Evolutionary conservation across 2,113 vertebrate genomes (phyloP), one percentile per base, ranked within the genome.

Genomic region (Hoplias malabaricus): DNA sequence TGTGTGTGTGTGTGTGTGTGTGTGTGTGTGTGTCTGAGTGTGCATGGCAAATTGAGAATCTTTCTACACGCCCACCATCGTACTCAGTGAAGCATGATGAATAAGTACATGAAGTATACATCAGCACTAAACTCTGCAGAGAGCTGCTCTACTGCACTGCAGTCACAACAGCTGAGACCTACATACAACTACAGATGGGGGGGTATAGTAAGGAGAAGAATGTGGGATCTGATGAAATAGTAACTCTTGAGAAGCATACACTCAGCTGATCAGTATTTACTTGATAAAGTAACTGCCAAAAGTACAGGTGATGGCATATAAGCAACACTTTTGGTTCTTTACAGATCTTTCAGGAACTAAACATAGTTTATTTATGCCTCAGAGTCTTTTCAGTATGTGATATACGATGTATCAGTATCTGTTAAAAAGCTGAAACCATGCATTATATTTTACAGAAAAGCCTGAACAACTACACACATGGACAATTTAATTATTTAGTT

Each of bases 81-180:
- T 34, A 71, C 50, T 56, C 66, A 46, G 43, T 59, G 56, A 38
- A 34, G 71, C 66, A 72, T 61, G 34, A 59, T 62, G 23, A 56
- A 59, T 61, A 46, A 75, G 54, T 43, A 62, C 68, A 80, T 83
- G 69, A 80, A 83, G 77, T 80, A 80, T 83, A 80, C 78, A 80
- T 83, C 65, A 76, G 59, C 21, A n/a, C 62, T 66, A 27, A 75
- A 79, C 63, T 81, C 70, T 69, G 71, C 76, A 63, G 48, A 42
- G 42, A 62, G 9, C 27, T 62, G 46, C 54, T 56, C 34, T 74
- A 50, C 21, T 54, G 48, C 48, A 53, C 13, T 65, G 46, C 43
- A 69, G 56, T 2, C 36, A 75, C 23, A 59, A 38, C 16, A 59
- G 27, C 12, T 65, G 59, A 53, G 29, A 21, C 10, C 23, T 19